Base-by-base conservation (phyloP, 2,888 invertebrate genomes). In the Elaeidobius kamerunicus region DNA sequence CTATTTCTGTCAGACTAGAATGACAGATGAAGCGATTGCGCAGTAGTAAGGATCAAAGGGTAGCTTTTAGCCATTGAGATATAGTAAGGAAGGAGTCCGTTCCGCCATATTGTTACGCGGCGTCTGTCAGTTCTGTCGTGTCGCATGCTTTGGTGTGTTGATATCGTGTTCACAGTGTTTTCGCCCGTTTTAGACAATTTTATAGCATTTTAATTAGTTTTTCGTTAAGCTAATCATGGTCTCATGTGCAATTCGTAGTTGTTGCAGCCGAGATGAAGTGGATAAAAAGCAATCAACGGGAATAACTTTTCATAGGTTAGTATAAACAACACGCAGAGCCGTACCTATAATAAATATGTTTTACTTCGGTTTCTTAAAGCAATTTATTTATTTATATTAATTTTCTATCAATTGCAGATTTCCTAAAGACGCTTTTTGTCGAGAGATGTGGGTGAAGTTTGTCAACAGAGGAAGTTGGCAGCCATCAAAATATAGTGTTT, bases 401-500 rank as follows among this genome's bases (percentile, higher is more conserved):
- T 16, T 36, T 4, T 4, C 5, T 4, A 14, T 4, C 5, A 36
- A 14, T 36, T 36, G 14, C 18, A 42, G 42, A 32, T 43, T 43
- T 43, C 30, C 43, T 3, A 28, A 30, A 43, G 4, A 30, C 20
- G 30, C 5, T 14, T 20, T 12, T 20, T 16, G 30, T 18, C 30
- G 18, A 6, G 6, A 43, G 14, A 6, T 17, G 18, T 43, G 43
- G 30, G 6, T 30, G 12, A 6, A 32, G 14, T 42, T 42, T 30
- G 42, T 42, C 4, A 15, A 27, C 23, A 42, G 42, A 27, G 43
- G 30, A 11, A 2, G 16, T 15, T 43, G 43, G 30, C 7, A 43
- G 30, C 43, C 43, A 14, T 15, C 27, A 41, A 41, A 41, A 12
- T 41, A 41, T 12, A 41, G 41, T 28, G 41, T 41, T 3, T 17